Conservation (phyloP, 1,140 invertebrate genomes). For the Heterodera schachtii region DNA sequence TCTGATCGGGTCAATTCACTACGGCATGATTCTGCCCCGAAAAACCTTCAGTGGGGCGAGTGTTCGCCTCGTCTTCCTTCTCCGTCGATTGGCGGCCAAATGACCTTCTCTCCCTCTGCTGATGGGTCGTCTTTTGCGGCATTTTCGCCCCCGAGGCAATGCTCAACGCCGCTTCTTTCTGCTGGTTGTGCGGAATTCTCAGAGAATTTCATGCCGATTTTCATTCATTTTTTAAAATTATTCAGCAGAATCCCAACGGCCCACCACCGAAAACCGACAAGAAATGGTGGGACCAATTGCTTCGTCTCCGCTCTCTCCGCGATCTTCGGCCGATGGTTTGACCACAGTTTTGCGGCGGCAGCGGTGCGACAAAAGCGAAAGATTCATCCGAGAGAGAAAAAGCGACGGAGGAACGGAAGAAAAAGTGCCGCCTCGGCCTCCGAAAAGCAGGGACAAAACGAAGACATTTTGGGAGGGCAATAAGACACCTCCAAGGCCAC, state of each 20-base stretch:
- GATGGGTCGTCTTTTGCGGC: background rate
- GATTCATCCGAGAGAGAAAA: background rate
- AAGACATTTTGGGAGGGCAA: background rate
- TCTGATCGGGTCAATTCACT: background rate
- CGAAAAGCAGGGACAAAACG: background rate
- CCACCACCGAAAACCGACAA: background rate
- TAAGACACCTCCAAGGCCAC: background rate
- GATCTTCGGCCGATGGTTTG: background rate
- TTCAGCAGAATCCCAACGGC: background rate
- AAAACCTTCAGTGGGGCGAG: constrained; percentile 24
- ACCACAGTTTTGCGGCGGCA: constrained; percentile 10
- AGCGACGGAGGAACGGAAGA: background rate
- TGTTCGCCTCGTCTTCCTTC: constrained; percentile 2
- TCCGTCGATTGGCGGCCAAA: background rate
- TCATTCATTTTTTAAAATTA: too few species aligned
- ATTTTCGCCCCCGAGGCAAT: constrained; percentile 15
- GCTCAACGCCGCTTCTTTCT: background rate
- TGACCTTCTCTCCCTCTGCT: background rate
- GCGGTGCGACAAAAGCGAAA: background rate
- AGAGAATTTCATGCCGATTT: too few species aligned
- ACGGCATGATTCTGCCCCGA: background rate
- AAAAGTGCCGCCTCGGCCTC: background rate
- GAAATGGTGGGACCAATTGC: background rate
- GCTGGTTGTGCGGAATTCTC: too few species aligned
- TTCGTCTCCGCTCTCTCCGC: background rate